phyloP scores from a whole-genome alignment of 2,113 vertebrate genomes.

The Sterrhoptilus dennistouni region DNA sequence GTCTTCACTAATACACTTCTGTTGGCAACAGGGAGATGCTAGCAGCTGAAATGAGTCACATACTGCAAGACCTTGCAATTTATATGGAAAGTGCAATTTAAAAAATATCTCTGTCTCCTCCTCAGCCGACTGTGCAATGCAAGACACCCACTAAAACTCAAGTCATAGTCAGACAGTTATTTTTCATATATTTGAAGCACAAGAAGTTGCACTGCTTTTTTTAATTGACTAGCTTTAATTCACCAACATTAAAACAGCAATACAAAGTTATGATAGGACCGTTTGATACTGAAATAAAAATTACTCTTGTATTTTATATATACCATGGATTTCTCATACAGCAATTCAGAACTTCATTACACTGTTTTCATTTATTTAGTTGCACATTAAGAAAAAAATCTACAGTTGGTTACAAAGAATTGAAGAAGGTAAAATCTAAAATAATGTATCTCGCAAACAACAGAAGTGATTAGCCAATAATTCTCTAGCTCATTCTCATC shows the following conservation, averaged over 20 bases:
- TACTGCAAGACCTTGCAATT: background rate
- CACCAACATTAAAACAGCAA: background rate
- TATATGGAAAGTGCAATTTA: background rate
- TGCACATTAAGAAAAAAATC: background rate
- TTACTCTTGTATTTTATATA: background rate
- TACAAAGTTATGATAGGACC: background rate
- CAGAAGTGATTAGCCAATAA: background rate
- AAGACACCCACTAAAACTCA: background rate
- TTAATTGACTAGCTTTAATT: background rate
- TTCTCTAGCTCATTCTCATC: background rate
- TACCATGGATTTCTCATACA: background rate
- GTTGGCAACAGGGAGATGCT: background rate
- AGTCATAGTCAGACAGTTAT: background rate
- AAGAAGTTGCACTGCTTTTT: background rate
- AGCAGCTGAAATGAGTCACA: background rate
- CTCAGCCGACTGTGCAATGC: background rate
- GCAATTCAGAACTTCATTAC: background rate
- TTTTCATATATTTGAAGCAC: background rate
- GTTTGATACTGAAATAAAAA: background rate
- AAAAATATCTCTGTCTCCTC: background rate
- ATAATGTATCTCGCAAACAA: background rate
- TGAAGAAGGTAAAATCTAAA: background rate
- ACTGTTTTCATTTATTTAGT: background rate
- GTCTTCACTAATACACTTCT: background rate
- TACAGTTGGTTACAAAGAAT: background rate